Evolutionary conservation across 2,888 invertebrate genomes (phyloP).

Genomic region (Tridacna gigas): DNA sequence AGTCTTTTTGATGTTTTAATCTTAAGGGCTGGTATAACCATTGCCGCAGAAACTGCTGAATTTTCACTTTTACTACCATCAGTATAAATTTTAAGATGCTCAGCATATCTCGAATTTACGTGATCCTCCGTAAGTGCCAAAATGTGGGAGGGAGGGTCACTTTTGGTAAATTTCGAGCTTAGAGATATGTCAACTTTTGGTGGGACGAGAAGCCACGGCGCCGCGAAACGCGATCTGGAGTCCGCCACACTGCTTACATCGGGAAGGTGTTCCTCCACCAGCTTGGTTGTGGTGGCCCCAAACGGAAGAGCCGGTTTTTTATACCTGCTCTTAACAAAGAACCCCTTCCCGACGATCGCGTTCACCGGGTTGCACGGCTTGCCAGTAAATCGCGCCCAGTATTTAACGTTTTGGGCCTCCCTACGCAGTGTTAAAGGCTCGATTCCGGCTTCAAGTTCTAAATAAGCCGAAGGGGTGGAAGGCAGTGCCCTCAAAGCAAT

Average conservation of each 20-base stretch:
- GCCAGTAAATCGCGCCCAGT: background rate
- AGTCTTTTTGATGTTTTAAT: too few relatives aligned
- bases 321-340: background rate
- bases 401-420: conserved; percentile 11
- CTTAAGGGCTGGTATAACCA: background rate
- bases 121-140: background rate
- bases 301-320: background rate
- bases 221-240: background rate
- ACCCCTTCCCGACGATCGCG: conserved; percentile 1
- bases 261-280: background rate
- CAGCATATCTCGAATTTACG: background rate
- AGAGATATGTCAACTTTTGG: conserved; percentile 9
- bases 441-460: background rate
- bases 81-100: conserved; percentile 21
- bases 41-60: conserved; percentile 3
- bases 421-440: background rate
- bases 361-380: conserved; percentile 5
- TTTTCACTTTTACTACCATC: conserved; percentile 20
- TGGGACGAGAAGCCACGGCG: background rate
- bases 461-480: background rate
- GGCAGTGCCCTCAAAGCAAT: conserved; percentile 23
- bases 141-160: background rate
- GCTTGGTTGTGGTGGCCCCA: background rate
- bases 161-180: background rate
- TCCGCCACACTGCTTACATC: background rate